Conservation (phyloP, 2,113 vertebrate species). For the Accipiter virgatus region DNA sequence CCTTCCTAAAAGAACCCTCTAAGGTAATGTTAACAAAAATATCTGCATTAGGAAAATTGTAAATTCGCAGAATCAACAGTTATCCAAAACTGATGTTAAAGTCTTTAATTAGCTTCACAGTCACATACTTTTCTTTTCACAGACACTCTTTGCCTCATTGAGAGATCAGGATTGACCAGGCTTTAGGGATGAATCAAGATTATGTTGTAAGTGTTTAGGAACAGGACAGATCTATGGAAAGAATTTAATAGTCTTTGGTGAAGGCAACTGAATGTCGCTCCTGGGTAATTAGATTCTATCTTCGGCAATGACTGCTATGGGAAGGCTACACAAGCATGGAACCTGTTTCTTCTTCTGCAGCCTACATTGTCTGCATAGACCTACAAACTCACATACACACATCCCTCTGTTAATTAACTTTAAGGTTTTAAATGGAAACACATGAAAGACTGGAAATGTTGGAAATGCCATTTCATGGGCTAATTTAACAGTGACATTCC, state of each 20-base stretch:
- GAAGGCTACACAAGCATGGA: not conserved
- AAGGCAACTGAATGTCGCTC: not conserved
- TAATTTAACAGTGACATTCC: not conserved
- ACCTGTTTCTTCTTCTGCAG: not conserved
- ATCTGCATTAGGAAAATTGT: not conserved
- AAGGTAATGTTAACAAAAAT: not conserved
- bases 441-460: not conserved
- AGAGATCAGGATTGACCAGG: not conserved
- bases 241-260: not conserved
- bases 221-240: not conserved
- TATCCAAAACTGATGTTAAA: not conserved
- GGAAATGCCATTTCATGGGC: not conserved
- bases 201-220: not conserved
- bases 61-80: not conserved
- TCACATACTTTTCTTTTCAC: not conserved
- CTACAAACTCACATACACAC: not conserved
- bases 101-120: not conserved
- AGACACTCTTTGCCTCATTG: not conserved
- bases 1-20: not conserved
- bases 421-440: not conserved
- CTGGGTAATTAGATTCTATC: not conserved
- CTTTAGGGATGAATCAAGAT: not conserved
- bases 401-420: not conserved
- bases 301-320: not conserved
- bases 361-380: not conserved